Percentiles rank a stretch among this genome's conserved stretches.
phyloP scores from a whole-genome alignment of 2,797 vertebrate species.

The Lepus townsendii region DNA sequence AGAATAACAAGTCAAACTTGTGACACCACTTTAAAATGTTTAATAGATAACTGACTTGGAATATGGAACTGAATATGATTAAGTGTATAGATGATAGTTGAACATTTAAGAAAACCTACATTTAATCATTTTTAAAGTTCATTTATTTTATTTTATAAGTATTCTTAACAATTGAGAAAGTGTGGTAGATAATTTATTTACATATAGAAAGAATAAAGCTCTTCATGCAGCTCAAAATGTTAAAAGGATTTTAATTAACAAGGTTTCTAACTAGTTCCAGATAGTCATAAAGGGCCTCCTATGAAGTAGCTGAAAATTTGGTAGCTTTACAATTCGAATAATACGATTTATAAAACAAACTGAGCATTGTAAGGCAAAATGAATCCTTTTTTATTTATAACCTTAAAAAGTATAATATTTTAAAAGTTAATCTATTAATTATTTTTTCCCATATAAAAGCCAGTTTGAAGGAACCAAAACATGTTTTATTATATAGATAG shows the following conservation, averaged over 20 bases:
- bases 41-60: constrained; percentile 32
- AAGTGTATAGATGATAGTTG: background rate
- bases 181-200: constrained; percentile 35
- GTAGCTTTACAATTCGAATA: constrained; percentile 40
- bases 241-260: constrained; percentile 68
- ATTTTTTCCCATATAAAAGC: background rate
- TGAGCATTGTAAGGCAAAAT: constrained; percentile 45
- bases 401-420: constrained; percentile 63
- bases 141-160: constrained; percentile 49
- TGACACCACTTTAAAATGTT: constrained; percentile 31
- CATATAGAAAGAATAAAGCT: constrained; percentile 38
- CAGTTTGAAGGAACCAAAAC: constrained; percentile 5
- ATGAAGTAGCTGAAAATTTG: constrained; percentile 45
- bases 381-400: constrained; percentile 44
- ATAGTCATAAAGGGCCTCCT: constrained; percentile 16
- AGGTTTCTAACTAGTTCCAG: constrained; percentile 29
- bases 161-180: constrained; percentile 60
- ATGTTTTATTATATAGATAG: background rate
- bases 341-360: constrained; percentile 55
- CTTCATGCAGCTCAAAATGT: constrained; percentile 56
- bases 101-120: constrained; percentile 54
- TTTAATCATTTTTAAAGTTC: constrained; percentile 35
- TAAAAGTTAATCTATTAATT: constrained; percentile 45
- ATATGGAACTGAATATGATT: constrained; percentile 34
- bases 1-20: background rate